Percentiles rank a stretch among this genome's conserved stretches.
Conservation (phyloP, 2,113 vertebrate genomes). For the Tauraco erythrolophus region DNA sequence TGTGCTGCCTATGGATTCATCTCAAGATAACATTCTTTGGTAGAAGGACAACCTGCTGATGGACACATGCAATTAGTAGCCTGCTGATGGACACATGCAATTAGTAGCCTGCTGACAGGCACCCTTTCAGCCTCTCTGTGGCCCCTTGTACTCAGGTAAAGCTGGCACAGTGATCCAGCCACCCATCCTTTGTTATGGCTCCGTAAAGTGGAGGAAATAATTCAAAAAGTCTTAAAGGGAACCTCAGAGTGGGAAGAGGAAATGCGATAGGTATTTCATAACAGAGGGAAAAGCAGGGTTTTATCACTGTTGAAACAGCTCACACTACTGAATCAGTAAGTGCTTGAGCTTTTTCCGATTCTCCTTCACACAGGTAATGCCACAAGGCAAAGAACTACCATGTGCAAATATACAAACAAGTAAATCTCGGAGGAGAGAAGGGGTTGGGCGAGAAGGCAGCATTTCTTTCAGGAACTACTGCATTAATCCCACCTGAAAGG, state of each 20-base stretch:
- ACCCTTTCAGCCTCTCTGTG: conserved; percentile 2
- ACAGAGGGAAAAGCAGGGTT: neutral
- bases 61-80: conserved; percentile 58
- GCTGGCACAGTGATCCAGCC: conserved; percentile 14
- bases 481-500: neutral
- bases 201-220: neutral
- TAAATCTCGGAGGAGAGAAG: neutral
- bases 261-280: neutral
- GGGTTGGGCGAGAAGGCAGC: neutral
- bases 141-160: conserved; percentile 32
- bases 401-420: neutral
- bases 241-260: neutral
- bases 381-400: neutral
- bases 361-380: neutral
- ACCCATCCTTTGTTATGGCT: conserved; percentile 36
- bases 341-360: neutral
- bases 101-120: conserved; percentile 58
- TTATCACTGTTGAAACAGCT: conserved; percentile 5
- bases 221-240: conserved; percentile 21
- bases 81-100: conserved; percentile 59
- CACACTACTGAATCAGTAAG: neutral
- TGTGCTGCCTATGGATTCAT: conserved; percentile 44
- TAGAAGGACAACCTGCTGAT: conserved; percentile 45
- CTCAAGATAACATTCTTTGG: conserved; percentile 42
- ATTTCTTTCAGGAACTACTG: neutral